A percentile compares a stretch with the other conserved stretches of the same genome.
Evolutionary conservation across 2,797 vertebrate species (phyloP).

Genomic region (Rhincodon typus): DNA sequence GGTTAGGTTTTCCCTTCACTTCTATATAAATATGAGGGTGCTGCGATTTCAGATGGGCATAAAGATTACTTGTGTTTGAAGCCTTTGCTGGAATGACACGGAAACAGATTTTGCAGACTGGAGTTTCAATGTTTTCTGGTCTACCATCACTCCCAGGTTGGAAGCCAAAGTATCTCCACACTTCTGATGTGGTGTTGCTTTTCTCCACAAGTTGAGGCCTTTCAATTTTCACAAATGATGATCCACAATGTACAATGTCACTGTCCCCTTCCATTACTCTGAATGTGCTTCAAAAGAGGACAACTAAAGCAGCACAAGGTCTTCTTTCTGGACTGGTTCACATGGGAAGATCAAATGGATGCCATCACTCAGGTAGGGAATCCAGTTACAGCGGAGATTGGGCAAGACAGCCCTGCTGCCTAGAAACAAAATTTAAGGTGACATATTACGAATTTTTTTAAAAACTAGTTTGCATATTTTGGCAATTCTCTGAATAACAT

Average conservation of each 20-base stretch:
- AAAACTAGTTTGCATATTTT: not conserved
- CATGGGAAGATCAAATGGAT: not conserved
- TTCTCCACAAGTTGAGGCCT: constrained; percentile 31
- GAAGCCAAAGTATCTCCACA: constrained; percentile 35
- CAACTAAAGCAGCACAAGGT: not conserved
- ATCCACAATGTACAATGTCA: constrained; percentile 31
- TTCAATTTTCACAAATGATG: constrained; percentile 10
- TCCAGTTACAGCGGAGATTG: not conserved
- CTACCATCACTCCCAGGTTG: constrained; percentile 17
- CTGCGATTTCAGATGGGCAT: constrained; percentile 31
- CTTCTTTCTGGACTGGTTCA: not conserved
- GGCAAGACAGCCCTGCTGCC: not conserved
- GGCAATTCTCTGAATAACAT: not conserved
- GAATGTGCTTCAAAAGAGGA: not conserved
- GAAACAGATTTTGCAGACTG: constrained; percentile 32
- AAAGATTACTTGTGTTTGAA: constrained; percentile 32
- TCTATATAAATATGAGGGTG: constrained; percentile 34
- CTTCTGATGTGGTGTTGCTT: constrained; percentile 32
- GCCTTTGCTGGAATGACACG: constrained; percentile 34
- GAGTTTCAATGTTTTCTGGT: constrained; percentile 31
- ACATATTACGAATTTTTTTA: not conserved
- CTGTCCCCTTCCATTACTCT: constrained; percentile 31
- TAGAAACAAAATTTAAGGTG: constrained; percentile 28
- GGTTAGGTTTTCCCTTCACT: constrained; percentile 32
- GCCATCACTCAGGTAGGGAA: not conserved